Percentiles rank a stretch among this genome's conserved stretches.
Conservation (phyloP, 92 coral and sea anemone species). For the Epizoanthus fatuus region DNA sequence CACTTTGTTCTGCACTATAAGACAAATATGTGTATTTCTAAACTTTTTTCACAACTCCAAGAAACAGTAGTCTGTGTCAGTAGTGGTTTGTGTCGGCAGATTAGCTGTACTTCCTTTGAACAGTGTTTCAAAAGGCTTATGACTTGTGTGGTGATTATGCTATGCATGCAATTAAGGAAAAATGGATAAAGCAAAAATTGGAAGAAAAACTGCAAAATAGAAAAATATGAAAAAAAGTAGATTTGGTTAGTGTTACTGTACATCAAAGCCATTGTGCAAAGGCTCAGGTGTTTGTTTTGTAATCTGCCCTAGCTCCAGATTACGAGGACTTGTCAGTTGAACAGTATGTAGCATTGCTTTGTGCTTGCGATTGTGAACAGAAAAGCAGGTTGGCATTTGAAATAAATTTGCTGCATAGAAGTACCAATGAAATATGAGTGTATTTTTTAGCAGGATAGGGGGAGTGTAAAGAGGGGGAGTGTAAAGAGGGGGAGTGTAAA, state of each 20-base stretch:
- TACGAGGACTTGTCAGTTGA: constrained; percentile 28
- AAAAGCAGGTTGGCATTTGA: constrained; percentile 12
- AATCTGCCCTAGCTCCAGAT: constrained; percentile 8
- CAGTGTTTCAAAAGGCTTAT: too few species aligned
- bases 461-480: too few species aligned
- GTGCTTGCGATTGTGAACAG: background rate
- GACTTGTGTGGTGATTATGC: too few species aligned
- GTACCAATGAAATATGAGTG: background rate
- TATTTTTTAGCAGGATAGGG: background rate
- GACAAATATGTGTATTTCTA: too few species aligned
- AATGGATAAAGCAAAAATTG: background rate
- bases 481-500: too few species aligned
- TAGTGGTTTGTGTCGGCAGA: too few species aligned
- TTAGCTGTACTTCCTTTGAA: too few species aligned
- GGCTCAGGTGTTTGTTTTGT: constrained; percentile 18
- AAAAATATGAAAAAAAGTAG: constrained; percentile 5
- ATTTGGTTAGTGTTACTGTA: constrained; percentile 16
- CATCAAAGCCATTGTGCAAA: constrained; percentile 51
- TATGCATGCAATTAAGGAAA: too few species aligned
- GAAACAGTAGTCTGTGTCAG: too few species aligned
- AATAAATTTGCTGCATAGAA: constrained; percentile 37
- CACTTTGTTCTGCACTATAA: too few species aligned
- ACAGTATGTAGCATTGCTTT: constrained; percentile 6
- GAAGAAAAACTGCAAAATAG: constrained; percentile 26
- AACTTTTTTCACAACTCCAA: too few species aligned